Base-by-base conservation (phyloP, 2,888 invertebrate species). In the Tribolium freemani region DNA sequence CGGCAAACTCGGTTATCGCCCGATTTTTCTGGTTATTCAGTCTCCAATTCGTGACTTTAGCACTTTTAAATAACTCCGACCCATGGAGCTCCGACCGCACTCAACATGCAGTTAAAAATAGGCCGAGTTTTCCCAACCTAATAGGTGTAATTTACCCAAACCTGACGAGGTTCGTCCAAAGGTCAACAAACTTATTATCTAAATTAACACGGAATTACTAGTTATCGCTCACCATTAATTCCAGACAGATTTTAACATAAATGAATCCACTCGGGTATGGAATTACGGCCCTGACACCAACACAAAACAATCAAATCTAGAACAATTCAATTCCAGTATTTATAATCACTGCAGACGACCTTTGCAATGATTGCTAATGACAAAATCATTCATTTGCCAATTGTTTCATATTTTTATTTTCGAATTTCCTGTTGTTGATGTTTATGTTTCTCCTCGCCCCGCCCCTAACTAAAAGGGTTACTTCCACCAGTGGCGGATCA, bases 91-190 rank as follows among this genome's bases (percentile, higher is more conserved):
- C n/a, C 30, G 31, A 63, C 63, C 63, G 63, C 16, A 26, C 31
- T 63, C 20, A 38, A 54, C n/a, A 46, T 48, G 60, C 16, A 61
- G 45, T 31, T 50, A 63, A 63, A 63, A 63, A 63, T 63, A 63
- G 63, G 26, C 50, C 31, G 26, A 60, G 26, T 30, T 48, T 58
- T 45, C 9, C 6, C 31, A 31, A 57, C 30, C 11, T 31, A 9
- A 38, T 38, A n/a, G n/a, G 38, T 26, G 5, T n/a, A 38, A 31
- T 56, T 60, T 46, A n/a, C 26, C 11, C 8, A 46, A 60, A 61
- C 30, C 8, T 50, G 31, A 0, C n/a, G 2, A 16, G 10, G 10
- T n/a, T 51, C 21, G 9, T 38, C 5, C 10, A 46, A 21, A 63
- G 63, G 50, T 63, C 63, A 63, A 48, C 30, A 63, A 63, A 26